phyloP scores from a whole-genome alignment of 2,113 vertebrate genomes.

The Dasyprocta punctata region DNA sequence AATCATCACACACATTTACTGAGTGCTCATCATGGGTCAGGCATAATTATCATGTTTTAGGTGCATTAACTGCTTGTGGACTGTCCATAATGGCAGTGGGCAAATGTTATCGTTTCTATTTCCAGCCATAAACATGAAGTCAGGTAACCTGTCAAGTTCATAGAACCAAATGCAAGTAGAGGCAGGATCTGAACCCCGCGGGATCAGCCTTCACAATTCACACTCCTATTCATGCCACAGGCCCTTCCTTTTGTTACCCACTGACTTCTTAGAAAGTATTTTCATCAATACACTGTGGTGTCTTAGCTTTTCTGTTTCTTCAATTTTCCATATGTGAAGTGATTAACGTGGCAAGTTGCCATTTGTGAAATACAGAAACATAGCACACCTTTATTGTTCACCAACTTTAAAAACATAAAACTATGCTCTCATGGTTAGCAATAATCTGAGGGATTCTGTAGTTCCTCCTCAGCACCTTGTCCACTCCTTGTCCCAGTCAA shows the following conservation, averaged over 20 bases:
- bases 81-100: not conserved
- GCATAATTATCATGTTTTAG: not conserved
- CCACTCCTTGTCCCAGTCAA: accelerated
- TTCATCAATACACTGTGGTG: not conserved
- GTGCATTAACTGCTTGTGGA: not conserved
- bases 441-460: not conserved
- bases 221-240: accelerated
- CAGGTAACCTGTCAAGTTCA: not conserved
- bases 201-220: not conserved
- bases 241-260: not conserved
- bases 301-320: not conserved
- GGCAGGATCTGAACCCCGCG: not conserved
- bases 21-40: not conserved
- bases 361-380: not conserved
- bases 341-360: not conserved
- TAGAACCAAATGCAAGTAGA: not conserved
- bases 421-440: not conserved
- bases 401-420: not conserved
- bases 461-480: not conserved
- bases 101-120: not conserved
- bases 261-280: not conserved
- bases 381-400: not conserved
- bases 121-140: not conserved
- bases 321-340: not conserved
- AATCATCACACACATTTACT: not conserved